These are phyloP conservation scores for Rhagoletis pomonella DNA, from an alignment of 1,140 invertebrate genomes.

Conservation along the genomic window DNA sequence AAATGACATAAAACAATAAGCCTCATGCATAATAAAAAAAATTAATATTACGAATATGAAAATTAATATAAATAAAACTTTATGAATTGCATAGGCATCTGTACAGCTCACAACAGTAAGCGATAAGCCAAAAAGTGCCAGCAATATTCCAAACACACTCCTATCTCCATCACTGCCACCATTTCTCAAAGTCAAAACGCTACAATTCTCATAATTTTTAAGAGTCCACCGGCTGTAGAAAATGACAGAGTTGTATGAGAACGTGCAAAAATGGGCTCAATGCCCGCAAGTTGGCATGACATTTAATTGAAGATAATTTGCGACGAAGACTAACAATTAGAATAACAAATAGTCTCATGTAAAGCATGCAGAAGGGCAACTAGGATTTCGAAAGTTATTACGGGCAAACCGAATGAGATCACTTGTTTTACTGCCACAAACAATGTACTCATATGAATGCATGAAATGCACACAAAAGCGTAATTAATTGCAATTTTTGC, in stretches of 20 bases:
- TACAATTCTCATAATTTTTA: not conserved
- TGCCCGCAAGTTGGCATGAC: slow-evolving; percentile 18
- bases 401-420: not conserved
- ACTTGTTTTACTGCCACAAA: not conserved
- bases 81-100: too few species aligned
- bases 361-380: not conserved
- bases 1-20: not conserved
- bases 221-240: too few species aligned
- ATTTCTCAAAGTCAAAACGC: not conserved
- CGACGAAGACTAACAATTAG: slow-evolving; percentile 13
- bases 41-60: too few species aligned
- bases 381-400: not conserved
- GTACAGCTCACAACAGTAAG: too few species aligned
- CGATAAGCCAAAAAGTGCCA: too few species aligned
- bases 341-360: slow-evolving; percentile 1
- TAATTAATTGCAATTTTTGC: slow-evolving; percentile 40
- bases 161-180: not conserved
- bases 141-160: not conserved
- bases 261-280: slow-evolving; percentile 1
- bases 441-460: too few species aligned
- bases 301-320: slow-evolving; percentile 42
- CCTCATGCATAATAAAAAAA: not conserved
- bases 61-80: too few species aligned
- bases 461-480: not conserved
- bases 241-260: slow-evolving; percentile 11